Evolutionary conservation across 2,797 vertebrate species (phyloP), one percentile per base, ranked within the genome.

Genomic region (Rachycentron canadum): DNA sequence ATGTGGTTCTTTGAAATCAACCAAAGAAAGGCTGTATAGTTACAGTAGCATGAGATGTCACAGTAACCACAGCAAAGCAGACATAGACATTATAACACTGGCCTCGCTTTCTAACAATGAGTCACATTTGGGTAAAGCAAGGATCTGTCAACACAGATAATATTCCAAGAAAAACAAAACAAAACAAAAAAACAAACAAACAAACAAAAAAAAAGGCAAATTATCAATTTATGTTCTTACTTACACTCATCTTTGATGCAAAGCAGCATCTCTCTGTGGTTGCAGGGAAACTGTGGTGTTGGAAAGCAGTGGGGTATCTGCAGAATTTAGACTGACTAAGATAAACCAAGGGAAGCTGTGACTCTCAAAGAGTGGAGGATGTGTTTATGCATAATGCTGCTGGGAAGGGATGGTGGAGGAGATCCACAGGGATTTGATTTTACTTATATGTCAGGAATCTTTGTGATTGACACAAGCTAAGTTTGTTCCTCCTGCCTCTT

Each of bases 381-480:
- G 79, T 69, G 76, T 81, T 88, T 61, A 38, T 85, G 87, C 73
- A 85, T 91, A 91, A 86, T 66, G 79, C 88, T 73, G 72, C 55
- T 3, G 19, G 50, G 38, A 53, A 41, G 50, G 75, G 79, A 74
- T 67, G 63, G 60, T 3, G 75, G 72, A 43, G 71, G 30, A 41
- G 62, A 71, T 82, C 89, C 76, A 41, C 65, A 1, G 89, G 81
- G 90, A 86, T 58, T 49, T 7, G 7, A 3, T 75, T 81, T 84
- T 70, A 43, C 72, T 82, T 82, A 81, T 73, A 83, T 81, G 85
- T 89, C 84, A 88, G 78, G 78, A 75, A 67, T 85, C 58, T 84
- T 64, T 77, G 79, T 89, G 90, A 91, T 74, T 89, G 89, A 89
- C 88, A 79, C 57, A 32, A 73, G 71, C 77, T 64, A 60, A 69